Percentiles rank a stretch among this genome's conserved stretches.
Conservation (phyloP, 1,140 invertebrate species). For the Meloidogyne exigua region DNA sequence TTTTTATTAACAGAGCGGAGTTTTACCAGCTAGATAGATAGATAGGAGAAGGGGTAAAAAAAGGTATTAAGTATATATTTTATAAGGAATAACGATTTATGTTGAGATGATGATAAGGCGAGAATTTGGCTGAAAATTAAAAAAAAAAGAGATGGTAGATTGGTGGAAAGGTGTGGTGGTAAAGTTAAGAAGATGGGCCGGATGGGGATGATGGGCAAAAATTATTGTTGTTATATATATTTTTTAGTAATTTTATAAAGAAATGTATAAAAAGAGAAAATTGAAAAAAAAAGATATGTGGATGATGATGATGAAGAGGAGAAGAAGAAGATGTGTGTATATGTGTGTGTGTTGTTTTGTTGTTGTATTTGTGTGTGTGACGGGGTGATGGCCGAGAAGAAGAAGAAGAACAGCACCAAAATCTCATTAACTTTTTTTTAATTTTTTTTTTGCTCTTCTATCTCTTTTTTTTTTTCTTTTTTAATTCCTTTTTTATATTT, state of each 20-base stretch:
- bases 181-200: background rate
- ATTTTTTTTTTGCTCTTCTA: background rate
- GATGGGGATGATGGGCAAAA: background rate
- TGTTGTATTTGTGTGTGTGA: background rate
- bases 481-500: background rate
- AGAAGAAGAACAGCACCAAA: constrained; percentile 1
- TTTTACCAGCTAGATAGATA: no score
- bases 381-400: background rate
- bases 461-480: background rate
- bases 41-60: no score
- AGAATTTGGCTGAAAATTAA: constrained; percentile 4
- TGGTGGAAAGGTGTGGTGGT: background rate
- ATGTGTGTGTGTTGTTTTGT: background rate
- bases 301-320: background rate
- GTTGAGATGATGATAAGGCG: background rate
- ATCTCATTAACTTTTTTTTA: constrained; percentile 24
- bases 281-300: background rate
- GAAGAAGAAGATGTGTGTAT: background rate
- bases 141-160: background rate
- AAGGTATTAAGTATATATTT: no score
- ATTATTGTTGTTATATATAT: background rate
- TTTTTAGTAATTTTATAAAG: background rate
- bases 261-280: background rate
- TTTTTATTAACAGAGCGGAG: no score
- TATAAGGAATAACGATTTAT: background rate